Conservation (phyloP, 2,113 vertebrate genomes). For the Salvelinus alpinus region DNA sequence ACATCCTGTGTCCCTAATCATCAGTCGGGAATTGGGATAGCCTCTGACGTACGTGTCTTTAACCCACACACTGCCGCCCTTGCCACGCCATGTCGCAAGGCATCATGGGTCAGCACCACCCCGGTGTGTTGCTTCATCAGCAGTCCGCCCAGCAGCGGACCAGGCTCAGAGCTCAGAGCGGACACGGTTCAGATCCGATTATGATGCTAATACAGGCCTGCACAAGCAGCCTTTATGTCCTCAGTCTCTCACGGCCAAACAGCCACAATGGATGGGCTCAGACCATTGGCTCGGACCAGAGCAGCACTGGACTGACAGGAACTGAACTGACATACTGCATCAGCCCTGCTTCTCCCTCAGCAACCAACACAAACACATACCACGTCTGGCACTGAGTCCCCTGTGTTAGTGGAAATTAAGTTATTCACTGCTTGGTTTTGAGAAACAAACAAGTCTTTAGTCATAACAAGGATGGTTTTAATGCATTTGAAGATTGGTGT, state of each 20-base stretch:
- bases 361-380: no score
- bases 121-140: constrained; percentile 52
- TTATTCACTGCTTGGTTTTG: not conserved
- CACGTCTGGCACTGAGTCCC: not conserved
- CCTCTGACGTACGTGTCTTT: constrained; percentile 29
- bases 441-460: not conserved
- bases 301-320: constrained; percentile 46
- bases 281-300: constrained; percentile 2
- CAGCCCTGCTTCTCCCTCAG: constrained; percentile 23
- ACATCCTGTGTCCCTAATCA: constrained; percentile 61
- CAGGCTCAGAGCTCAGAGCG: constrained; percentile 37
- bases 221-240: constrained; percentile 60
- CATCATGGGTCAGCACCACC: constrained; percentile 60
- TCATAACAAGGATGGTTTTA: not conserved
- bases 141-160: constrained; percentile 28
- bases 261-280: constrained; percentile 41
- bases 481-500: not conserved
- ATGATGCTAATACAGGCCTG: constrained; percentile 62
- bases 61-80: constrained; percentile 43
- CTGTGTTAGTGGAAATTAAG: not conserved
- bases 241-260: constrained; percentile 38
- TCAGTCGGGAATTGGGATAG: constrained; percentile 52
- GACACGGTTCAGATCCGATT: constrained; percentile 64
- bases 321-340: constrained; percentile 15
- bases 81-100: constrained; percentile 46